Evolutionary conservation across 2,113 vertebrate species (phyloP).

Genomic region (Platycercus adscitus): DNA sequence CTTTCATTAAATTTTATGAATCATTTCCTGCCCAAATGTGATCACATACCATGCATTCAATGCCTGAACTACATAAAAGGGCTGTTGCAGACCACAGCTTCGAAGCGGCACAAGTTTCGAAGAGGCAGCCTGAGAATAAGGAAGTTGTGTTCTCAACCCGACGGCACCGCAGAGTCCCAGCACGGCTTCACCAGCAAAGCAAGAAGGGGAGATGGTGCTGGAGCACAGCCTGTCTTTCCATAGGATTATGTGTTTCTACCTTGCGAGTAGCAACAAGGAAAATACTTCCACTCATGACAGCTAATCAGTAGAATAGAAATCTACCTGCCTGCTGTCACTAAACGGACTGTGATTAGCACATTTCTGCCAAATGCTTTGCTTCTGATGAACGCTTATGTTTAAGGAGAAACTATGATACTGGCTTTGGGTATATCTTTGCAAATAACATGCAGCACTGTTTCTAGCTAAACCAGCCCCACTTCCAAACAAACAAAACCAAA

Average conservation of each 20-base stretch:
- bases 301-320: background rate
- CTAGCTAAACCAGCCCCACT: background rate
- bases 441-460: background rate
- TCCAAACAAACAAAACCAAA: background rate
- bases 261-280: background rate
- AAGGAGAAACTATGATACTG: background rate
- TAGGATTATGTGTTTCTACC: background rate
- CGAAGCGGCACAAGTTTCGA: rapidly evolving
- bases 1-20: conserved; percentile 54
- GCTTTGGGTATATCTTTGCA: background rate
- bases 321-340: background rate
- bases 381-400: background rate
- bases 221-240: background rate
- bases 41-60: conserved; percentile 6
- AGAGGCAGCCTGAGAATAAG: background rate
- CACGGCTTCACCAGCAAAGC: background rate
- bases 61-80: background rate
- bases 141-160: background rate
- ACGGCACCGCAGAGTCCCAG: rapidly evolving
- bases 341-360: background rate
- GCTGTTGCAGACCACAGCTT: background rate
- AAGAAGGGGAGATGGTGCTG: background rate
- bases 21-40: conserved; percentile 19
- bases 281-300: rapidly evolving
- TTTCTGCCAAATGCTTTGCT: background rate